phyloP scores from a whole-genome alignment of 2,797 vertebrate genomes.

The Tokudaia muenninki region DNA sequence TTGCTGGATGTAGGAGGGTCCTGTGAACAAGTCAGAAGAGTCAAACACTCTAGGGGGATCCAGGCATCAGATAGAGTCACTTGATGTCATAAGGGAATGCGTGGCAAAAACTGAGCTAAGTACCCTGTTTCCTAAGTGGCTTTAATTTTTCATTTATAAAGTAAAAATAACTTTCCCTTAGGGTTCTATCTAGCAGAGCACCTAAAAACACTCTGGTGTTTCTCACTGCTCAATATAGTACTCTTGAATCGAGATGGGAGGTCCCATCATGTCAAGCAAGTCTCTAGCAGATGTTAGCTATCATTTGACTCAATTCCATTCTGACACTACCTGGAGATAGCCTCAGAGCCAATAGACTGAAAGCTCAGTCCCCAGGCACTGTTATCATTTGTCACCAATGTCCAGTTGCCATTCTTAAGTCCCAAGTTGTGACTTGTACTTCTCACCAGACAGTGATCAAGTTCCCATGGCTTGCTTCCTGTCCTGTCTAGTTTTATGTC shows the following conservation, averaged over 20 bases:
- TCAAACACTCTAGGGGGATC: background rate
- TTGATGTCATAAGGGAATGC: background rate
- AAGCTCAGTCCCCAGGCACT: background rate
- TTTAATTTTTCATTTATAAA: conserved; percentile 7
- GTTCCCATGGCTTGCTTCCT: background rate
- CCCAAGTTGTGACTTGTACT: no score
- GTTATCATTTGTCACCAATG: background rate
- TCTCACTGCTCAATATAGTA: background rate
- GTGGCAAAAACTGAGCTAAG: background rate
- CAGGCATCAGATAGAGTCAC: background rate
- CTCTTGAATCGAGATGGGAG: background rate
- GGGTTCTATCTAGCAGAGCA: background rate
- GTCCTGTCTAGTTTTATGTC: background rate
- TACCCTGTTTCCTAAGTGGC: conserved; percentile 43
- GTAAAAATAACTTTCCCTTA: background rate
- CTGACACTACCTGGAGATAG: background rate
- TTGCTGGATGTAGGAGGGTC: background rate
- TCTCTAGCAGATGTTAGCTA: background rate
- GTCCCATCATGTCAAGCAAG: background rate
- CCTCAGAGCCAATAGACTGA: background rate
- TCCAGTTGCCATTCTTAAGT: background rate
- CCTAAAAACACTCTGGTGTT: background rate
- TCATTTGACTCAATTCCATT: background rate
- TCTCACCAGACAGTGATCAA: background rate
- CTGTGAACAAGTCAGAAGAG: background rate